A percentile compares a stretch with the other conserved stretches of the same genome.
Conservation (phyloP, 2,888 invertebrate species). For the Smittia sp. region DNA sequence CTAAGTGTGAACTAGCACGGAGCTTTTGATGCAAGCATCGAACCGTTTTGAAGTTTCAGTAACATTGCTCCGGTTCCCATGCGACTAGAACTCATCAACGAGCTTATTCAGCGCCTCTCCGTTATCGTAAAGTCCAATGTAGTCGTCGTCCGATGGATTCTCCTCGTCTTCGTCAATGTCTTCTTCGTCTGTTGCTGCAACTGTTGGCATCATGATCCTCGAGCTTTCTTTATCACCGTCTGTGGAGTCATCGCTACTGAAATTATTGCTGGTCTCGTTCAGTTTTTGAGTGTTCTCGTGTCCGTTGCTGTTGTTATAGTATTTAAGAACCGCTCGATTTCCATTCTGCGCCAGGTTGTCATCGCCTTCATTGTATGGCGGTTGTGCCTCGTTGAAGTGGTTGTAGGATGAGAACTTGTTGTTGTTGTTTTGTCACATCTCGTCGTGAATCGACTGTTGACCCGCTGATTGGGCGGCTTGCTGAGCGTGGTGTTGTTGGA, state of each 20-base stretch:
- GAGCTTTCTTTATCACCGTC: slow-evolving; percentile 27
- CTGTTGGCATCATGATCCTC: slow-evolving; percentile 36
- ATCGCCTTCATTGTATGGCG: slow-evolving; percentile 14
- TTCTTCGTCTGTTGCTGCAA: slow-evolving; percentile 36
- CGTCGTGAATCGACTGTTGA: slow-evolving; percentile 16
- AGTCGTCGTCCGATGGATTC: slow-evolving; percentile 42
- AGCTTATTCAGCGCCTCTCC: slow-evolving; percentile 39
- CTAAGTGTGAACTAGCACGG: too few species aligned
- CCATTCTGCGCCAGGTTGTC: background rate
- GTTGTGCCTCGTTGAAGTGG: slow-evolving; percentile 4
- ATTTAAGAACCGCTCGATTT: slow-evolving; percentile 12
- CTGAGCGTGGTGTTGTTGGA: slow-evolving; percentile 37
- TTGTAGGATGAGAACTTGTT: slow-evolving; percentile 17
- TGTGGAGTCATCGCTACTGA: slow-evolving; percentile 34
- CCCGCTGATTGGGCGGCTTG: slow-evolving; percentile 9
- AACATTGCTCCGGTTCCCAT: background rate
- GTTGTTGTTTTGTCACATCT: slow-evolving; percentile 41
- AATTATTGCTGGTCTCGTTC: slow-evolving; percentile 21
- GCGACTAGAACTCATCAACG: slow-evolving; percentile 39
- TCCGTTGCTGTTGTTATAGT: slow-evolving; percentile 37
- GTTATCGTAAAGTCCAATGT: slow-evolving; percentile 40
- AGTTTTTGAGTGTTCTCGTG: slow-evolving; percentile 24
- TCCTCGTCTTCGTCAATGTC: slow-evolving; percentile 42
- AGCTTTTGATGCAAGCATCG: too few species aligned
- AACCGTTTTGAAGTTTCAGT: background rate